Evolutionary conservation across 2,113 vertebrate species (phyloP).

Genomic region (Platanista minor): DNA sequence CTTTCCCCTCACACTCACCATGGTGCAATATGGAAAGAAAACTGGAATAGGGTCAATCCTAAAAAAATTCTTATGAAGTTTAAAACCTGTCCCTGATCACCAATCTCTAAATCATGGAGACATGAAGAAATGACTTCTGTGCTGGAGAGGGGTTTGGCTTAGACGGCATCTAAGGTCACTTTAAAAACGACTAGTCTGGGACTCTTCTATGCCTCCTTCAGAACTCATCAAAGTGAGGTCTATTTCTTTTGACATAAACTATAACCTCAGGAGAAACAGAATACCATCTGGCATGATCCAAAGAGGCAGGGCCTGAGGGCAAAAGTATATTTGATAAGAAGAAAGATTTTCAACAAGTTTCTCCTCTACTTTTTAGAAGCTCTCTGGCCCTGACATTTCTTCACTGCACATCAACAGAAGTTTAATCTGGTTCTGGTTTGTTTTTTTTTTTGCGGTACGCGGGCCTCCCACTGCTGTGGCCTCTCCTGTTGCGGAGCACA

Average conservation of each 20-base stretch:
- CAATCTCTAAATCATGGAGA: background rate
- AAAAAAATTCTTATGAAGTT: background rate
- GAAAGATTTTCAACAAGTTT: background rate
- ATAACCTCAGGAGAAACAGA: slow-evolving; percentile 55
- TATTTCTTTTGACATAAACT: slow-evolving; percentile 57
- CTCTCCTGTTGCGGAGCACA: no score
- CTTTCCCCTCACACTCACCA: background rate
- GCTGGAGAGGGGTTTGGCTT: background rate
- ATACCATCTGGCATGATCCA: slow-evolving; percentile 37
- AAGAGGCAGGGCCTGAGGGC: slow-evolving; percentile 46
- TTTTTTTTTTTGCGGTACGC: no score
- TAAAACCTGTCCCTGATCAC: background rate
- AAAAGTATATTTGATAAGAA: slow-evolving; percentile 40
- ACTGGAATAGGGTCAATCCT: background rate
- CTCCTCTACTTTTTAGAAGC: slow-evolving; percentile 4
- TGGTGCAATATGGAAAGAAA: background rate
- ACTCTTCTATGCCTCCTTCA: background rate
- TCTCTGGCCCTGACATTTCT: slow-evolving; percentile 38
- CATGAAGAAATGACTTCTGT: background rate
- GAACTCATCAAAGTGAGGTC: slow-evolving; percentile 31
- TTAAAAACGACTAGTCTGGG: background rate
- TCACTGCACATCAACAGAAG: background rate
- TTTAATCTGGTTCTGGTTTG: slow-evolving; percentile 12
- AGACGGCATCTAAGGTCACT: background rate
- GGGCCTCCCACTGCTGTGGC: no score